Conservation (phyloP, 2,888 invertebrate genomes). For the Automeris io region DNA sequence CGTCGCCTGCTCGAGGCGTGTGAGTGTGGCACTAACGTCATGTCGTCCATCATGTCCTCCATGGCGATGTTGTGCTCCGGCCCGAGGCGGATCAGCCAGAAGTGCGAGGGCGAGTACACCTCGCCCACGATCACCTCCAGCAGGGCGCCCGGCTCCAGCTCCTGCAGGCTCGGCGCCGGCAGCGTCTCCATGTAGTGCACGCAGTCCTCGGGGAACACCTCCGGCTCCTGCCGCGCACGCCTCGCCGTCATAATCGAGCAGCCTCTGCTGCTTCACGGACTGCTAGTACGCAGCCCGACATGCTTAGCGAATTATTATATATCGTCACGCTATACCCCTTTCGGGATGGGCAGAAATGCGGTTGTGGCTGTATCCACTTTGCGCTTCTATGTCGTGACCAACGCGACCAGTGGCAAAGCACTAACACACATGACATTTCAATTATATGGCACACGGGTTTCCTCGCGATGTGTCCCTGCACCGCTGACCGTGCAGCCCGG, state of each 20-base stretch:
- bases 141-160: conserved; percentile 32
- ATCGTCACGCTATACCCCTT: no score
- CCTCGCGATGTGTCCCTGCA: no score
- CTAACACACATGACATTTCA: no score
- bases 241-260: no score
- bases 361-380: no score
- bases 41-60: conserved; percentile 68
- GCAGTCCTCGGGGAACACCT: conserved; percentile 65
- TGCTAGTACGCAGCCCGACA: no score
- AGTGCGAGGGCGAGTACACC: conserved; percentile 77
- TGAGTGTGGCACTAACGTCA: conserved; percentile 49
- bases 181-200: conserved; percentile 52
- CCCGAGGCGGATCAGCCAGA: conserved; percentile 70
- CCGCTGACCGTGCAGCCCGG: neutral
- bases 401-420: no score
- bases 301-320: no score
- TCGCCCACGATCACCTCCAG: conserved; percentile 65
- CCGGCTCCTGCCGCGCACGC: conserved; percentile 43
- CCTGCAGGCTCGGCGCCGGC: conserved; percentile 27
- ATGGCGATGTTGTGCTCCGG: conserved; percentile 43
- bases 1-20: neutral
- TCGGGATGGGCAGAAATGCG: no score
- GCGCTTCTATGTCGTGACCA: no score
- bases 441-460: no score
- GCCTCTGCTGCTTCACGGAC: no score